Evolutionary conservation across 2,113 vertebrate genomes (phyloP).

Genomic region (Gallinago jamesoni): DNA sequence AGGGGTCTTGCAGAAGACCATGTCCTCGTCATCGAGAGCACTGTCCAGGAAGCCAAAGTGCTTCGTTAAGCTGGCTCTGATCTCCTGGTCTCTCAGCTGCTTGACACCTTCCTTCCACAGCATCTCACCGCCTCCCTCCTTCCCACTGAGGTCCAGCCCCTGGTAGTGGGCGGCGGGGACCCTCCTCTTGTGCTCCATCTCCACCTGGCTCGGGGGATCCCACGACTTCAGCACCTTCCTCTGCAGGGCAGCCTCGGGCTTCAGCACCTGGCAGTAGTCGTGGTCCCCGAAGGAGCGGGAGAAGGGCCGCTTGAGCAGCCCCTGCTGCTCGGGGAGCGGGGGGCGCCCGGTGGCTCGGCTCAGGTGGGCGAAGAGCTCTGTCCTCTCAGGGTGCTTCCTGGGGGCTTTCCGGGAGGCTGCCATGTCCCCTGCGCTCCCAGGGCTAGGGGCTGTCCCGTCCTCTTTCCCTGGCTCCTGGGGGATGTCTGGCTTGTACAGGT

Average conservation of each 20-base stretch:
- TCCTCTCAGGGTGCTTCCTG: slow-evolving; percentile 89
- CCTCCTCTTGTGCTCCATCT: slow-evolving; percentile 66
- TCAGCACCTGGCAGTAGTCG: slow-evolving; percentile 91
- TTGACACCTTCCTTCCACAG: slow-evolving; percentile 54
- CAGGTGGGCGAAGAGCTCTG: slow-evolving; percentile 92
- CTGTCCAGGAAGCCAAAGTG: slow-evolving; percentile 82
- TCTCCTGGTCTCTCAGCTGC: slow-evolving; percentile 82
- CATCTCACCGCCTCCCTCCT: slow-evolving; percentile 50
- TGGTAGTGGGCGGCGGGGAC: slow-evolving; percentile 54
- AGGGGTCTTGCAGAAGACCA: slow-evolving; percentile 71
- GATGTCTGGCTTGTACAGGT: slow-evolving; percentile 92
- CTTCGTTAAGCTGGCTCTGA: slow-evolving; percentile 83
- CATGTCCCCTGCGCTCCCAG: slow-evolving; percentile 25
- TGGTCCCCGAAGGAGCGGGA: slow-evolving; percentile 90
- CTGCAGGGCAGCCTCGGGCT: slow-evolving; percentile 72
- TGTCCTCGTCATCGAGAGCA: slow-evolving; percentile 71
- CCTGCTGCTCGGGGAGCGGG: slow-evolving; percentile 45
- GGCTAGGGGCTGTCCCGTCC: background rate
- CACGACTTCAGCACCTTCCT: slow-evolving; percentile 81
- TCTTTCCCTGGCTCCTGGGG: slow-evolving; percentile 69
- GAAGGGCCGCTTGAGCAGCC: slow-evolving; percentile 76
- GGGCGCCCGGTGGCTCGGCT: slow-evolving; percentile 74
- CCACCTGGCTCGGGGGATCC: slow-evolving; percentile 62
- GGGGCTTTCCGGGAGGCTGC: slow-evolving; percentile 64
- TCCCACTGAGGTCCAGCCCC: slow-evolving; percentile 70